These are phyloP conservation scores for Cephalotes varians DNA, from an alignment of 2,888 invertebrate species.

Conservation along the genomic window DNA sequence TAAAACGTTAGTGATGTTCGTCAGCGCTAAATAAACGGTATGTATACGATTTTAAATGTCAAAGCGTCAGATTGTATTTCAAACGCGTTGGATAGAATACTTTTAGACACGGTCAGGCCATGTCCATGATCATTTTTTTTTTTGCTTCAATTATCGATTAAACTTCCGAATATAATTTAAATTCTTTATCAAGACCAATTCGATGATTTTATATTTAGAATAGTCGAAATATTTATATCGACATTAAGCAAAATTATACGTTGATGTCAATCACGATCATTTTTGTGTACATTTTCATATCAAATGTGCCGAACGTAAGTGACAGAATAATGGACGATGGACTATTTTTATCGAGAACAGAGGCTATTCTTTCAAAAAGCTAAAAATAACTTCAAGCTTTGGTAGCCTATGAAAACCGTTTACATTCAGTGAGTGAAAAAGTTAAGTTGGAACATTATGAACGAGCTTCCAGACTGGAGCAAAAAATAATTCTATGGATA, in stretches of 20 bases:
- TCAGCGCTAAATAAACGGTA: conserved; percentile 53
- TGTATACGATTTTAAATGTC: conserved; percentile 78
- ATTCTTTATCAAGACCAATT: neutral
- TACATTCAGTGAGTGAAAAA: neutral
- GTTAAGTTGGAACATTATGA: neutral
- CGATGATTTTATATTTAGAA: neutral
- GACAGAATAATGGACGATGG: conserved; percentile 70
- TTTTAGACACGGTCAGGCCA: conserved; percentile 77
- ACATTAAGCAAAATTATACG: conserved; percentile 11
- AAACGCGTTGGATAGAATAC: conserved; percentile 79
- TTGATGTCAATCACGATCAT: conserved; percentile 24
- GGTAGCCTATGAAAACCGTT: conserved; percentile 70
- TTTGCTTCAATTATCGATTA: conserved; percentile 23
- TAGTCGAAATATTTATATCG: neutral
- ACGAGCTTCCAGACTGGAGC: neutral
- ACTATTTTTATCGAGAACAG: conserved; percentile 83
- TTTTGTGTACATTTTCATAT: conserved; percentile 40
- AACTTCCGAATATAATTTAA: neutral
- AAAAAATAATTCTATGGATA: neutral
- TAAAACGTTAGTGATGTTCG: conserved; percentile 7
- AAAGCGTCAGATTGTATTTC: conserved; percentile 76
- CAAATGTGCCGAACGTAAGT: conserved; percentile 57
- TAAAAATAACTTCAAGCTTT: conserved; percentile 82
- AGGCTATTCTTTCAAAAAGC: conserved; percentile 83
- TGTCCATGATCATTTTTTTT: conserved; percentile 78